These are phyloP conservation scores for Rhinolophus ferrumequinum DNA, from an alignment of 2,113 vertebrate genomes.

Conservation along the genomic window DNA sequence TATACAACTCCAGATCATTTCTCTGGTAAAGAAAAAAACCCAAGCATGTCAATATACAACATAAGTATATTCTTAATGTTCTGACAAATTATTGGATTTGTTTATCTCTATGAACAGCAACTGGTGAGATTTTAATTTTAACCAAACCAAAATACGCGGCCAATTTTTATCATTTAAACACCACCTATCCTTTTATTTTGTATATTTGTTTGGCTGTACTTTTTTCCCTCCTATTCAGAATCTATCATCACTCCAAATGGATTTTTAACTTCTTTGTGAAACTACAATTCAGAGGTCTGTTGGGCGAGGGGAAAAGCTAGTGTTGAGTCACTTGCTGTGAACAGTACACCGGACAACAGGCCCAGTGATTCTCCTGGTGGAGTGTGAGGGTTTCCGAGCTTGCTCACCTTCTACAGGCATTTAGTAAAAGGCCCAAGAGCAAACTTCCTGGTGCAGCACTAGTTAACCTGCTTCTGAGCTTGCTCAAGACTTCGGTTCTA, in stretches of 20 bases:
- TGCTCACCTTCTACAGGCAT: not conserved
- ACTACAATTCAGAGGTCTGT: not conserved
- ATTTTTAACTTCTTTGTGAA: conserved; percentile 38
- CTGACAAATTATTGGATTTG: not conserved
- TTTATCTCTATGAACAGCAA: not conserved
- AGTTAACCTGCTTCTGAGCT: conserved; percentile 7
- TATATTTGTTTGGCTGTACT: not conserved
- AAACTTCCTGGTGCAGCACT: not conserved
- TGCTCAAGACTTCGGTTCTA: conserved; percentile 60
- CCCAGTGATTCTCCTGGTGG: not conserved
- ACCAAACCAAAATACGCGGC: not conserved
- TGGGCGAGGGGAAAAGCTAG: not conserved
- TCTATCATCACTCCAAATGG: not conserved
- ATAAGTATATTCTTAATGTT: not conserved
- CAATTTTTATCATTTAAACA: not conserved
- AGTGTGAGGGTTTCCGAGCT: not conserved
- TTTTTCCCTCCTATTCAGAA: not conserved
- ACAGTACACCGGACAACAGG: not conserved
- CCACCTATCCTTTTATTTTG: not conserved
- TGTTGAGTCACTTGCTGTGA: not conserved
- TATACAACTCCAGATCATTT: conserved; percentile 88
- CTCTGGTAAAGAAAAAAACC: conserved; percentile 84
- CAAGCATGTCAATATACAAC: conserved; percentile 21
- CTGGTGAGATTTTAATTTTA: conserved; percentile 48
- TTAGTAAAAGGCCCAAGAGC: not conserved